These are phyloP conservation scores for Leptogaster cylindrica DNA, from an alignment of 2,888 invertebrate species.

Conservation along the genomic window DNA sequence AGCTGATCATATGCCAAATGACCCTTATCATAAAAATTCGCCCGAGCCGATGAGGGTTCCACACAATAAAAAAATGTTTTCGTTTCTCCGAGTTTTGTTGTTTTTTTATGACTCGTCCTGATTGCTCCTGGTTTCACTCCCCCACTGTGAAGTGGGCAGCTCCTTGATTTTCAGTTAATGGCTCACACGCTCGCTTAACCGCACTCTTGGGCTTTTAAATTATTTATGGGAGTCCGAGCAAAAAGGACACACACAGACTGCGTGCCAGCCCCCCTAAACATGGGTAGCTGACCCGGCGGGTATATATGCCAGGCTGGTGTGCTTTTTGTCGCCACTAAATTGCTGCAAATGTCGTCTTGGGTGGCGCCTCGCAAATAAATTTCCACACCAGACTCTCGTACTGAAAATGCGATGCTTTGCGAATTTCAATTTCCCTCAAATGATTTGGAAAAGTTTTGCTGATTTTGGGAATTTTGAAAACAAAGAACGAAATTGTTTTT, in stretches of 20 bases:
- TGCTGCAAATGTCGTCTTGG: constrained; percentile 40
- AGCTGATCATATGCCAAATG: constrained; percentile 37
- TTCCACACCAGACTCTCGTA: constrained; percentile 8
- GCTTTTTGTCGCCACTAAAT: constrained; percentile 39
- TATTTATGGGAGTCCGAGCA: constrained; percentile 17
- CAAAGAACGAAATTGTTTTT: neutral
- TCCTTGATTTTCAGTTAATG: constrained; percentile 27
- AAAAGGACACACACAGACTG: constrained; percentile 4
- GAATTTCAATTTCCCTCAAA: too few relatives aligned
- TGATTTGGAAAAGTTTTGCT: constrained; percentile 10
- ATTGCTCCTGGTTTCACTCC: constrained; percentile 33
- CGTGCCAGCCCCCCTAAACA: constrained; percentile 10
- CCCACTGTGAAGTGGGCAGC: constrained; percentile 44
- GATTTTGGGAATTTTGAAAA: neutral
- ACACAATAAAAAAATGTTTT: constrained; percentile 25
- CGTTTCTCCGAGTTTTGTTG: neutral
- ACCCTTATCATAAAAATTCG: constrained; percentile 39
- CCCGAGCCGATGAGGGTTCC: neutral
- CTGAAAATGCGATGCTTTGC: too few relatives aligned
- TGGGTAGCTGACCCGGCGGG: constrained; percentile 9
- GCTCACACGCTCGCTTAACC: constrained; percentile 30
- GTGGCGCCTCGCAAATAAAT: constrained; percentile 40
- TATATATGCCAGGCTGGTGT: constrained; percentile 10
- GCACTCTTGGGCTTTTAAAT: constrained; percentile 25
- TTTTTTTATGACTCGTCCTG: neutral